Evolutionary conservation across 1,140 invertebrate genomes (phyloP), one percentile per base, ranked within the genome.

Genomic region (Notospermus geniculatus): DNA sequence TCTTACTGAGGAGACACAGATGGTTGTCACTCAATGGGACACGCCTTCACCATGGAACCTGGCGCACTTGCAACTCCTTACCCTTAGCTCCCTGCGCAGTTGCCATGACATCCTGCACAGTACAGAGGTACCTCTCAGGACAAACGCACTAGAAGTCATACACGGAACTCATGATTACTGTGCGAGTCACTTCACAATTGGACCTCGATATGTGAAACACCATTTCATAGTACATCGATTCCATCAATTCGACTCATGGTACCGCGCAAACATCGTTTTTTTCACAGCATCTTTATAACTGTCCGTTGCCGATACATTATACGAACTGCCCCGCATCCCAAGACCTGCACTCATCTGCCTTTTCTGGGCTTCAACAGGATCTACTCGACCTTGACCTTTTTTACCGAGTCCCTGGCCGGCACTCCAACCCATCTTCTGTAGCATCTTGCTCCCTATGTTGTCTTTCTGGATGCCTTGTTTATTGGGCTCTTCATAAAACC

Each of bases 361-460:
- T 45, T 71, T 64, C 28, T 73, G 63, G 25, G 78, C 75, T 77
- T 80, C 89, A 64, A 97, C 91, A 54, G 95, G 94, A 53, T 89
- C 90, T 7, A 92, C 92, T 69, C 93, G 86, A n/a, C 95, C 95
- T 83, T 98, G 95, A 76, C 93, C 92, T 32, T 86, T 85, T 76
- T 91, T 92, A 2, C 96, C 97, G 13, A 98, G 82, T 0, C 97
- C 97, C 85, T 93, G 88, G 1, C 96, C 97, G 78, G 95, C 91
- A 5, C 88, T 90, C 96, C 97, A 99, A 0, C 97, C 97, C 96
- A 98, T 98, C 82, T 95, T 97, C 81, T 98, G 94, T 45, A 99
- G 78, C 69, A 99, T 83, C 79, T 92, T 91, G 81, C 90, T 96
- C 1, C 94, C 94, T 68, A 95, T 89, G 79, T 94, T 95, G 63